Evolutionary conservation across 2,888 invertebrate species (phyloP).

Genomic region (Brachyptera putata): DNA sequence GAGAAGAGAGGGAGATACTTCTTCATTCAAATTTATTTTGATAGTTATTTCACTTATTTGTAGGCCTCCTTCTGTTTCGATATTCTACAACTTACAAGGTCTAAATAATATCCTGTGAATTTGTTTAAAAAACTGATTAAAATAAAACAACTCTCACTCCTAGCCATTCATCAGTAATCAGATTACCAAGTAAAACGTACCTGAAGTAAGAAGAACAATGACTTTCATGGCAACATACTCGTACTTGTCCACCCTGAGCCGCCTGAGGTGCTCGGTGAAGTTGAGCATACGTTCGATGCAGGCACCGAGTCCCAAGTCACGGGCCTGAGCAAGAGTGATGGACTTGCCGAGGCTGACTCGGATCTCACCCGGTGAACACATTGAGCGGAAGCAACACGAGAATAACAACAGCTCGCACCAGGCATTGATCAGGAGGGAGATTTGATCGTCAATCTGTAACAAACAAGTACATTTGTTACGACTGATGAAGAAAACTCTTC

Average conservation of each 20-base stretch:
- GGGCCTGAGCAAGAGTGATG: conserved; percentile 61
- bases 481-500: too few species aligned
- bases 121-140: too few species aligned
- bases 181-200: too few species aligned
- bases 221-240: conserved; percentile 97
- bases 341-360: conserved; percentile 63
- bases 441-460: conserved; percentile 92
- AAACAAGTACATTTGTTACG: too few species aligned
- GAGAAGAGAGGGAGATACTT: too few species aligned
- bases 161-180: too few species aligned
- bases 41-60: too few species aligned
- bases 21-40: too few species aligned
- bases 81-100: too few species aligned
- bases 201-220: conserved; percentile 85
- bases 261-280: conserved; percentile 86
- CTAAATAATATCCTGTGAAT: too few species aligned
- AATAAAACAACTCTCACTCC: too few species aligned
- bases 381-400: conserved; percentile 92
- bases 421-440: conserved; percentile 91
- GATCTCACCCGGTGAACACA: conserved; percentile 85
- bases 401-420: conserved; percentile 93
- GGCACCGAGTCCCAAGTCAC: conserved; percentile 71
- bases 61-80: too few species aligned
- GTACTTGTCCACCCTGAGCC: conserved; percentile 87
- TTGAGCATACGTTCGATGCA: conserved; percentile 94